These are phyloP conservation scores for Hylaeus anthracinus DNA, from an alignment of 1,140 invertebrate species.

Conservation along the genomic window DNA sequence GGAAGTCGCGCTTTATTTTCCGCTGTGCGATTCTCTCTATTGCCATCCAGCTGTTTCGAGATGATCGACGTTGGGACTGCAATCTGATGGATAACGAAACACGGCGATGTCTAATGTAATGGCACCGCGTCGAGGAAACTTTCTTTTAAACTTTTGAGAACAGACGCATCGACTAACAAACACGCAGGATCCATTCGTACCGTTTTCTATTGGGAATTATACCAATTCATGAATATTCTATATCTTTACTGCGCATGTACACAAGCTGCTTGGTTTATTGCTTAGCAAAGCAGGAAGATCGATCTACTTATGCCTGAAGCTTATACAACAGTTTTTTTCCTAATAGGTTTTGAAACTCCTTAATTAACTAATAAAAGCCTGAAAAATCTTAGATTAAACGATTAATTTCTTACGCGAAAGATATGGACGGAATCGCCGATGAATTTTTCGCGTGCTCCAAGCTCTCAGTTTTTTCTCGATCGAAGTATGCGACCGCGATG, in stretches of 20 bases:
- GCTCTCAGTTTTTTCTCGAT: neutral
- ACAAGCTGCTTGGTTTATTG: neutral
- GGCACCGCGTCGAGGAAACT: neutral
- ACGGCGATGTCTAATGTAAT: neutral
- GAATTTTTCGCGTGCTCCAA: conserved; percentile 10
- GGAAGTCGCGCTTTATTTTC: conserved; percentile 34
- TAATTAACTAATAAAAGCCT: neutral
- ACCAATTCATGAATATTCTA: neutral
- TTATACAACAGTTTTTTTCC: neutral
- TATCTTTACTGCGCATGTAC: neutral
- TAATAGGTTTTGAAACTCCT: too few species aligned
- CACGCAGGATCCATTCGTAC: too few species aligned
- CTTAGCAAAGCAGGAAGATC: neutral
- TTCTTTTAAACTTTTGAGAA: neutral
- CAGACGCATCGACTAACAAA: too few species aligned
- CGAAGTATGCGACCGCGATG: neutral
- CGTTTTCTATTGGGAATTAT: too few species aligned
- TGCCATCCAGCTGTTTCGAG: conserved; percentile 6
- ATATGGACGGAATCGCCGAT: neutral
- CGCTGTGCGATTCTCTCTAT: conserved; percentile 21
- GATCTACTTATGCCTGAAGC: neutral
- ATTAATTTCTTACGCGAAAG: neutral
- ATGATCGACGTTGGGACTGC: conserved; percentile 13
- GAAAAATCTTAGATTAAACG: neutral
- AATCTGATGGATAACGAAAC: neutral